Evolutionary conservation across 2,797 vertebrate species (phyloP).

Genomic region (Nyctibius grandis): DNA sequence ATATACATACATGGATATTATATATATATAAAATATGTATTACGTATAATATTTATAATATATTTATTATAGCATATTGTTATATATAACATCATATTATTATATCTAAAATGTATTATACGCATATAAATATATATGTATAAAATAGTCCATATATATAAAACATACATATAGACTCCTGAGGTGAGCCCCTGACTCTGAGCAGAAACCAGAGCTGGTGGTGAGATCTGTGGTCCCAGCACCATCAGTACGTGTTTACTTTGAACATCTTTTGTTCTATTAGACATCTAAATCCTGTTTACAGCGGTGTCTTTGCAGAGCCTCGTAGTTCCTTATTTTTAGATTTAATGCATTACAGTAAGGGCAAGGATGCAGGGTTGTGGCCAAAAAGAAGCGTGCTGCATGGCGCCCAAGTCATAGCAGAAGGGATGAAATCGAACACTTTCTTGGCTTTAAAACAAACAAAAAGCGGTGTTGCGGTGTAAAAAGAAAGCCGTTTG

Average conservation of each 20-base stretch:
- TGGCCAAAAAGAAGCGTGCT: not conserved
- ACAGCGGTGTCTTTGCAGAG: not conserved
- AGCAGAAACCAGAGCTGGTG: not conserved
- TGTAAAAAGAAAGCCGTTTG: not conserved
- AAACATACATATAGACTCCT: not conserved
- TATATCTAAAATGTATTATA: not conserved
- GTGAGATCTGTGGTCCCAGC: not conserved
- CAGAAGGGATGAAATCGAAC: not conserved
- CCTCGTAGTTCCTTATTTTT: not conserved
- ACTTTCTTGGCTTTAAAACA: not conserved
- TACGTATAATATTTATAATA: no score
- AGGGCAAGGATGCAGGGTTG: not conserved
- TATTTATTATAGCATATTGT: not conserved
- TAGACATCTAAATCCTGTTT: accelerated
- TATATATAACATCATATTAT: not conserved
- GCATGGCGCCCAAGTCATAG: not conserved
- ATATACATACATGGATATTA: accelerated
- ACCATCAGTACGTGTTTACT: not conserved
- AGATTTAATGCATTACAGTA: not conserved
- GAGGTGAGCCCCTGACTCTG: not conserved
- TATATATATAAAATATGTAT: not conserved
- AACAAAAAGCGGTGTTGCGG: not conserved
- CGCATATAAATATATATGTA: no score
- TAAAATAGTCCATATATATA: not conserved
- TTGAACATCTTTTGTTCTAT: not conserved